Base-by-base conservation (phyloP, 2,797 vertebrate species). In the Enteromius paludinosus region DNA sequence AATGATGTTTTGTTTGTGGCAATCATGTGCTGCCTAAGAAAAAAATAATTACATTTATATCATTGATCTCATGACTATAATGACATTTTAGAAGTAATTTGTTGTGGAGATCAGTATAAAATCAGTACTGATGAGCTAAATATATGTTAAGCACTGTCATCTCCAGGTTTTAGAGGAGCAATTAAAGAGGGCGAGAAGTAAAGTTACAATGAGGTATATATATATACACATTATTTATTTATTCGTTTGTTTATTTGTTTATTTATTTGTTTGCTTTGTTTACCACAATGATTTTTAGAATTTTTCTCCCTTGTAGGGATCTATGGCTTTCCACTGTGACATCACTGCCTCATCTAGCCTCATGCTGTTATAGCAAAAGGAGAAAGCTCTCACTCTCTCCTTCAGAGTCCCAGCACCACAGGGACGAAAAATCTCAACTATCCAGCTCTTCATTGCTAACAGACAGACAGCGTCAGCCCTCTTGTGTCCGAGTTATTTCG, bases 271-370 rank as follows among this genome's bases (percentile, higher is more conserved):
- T n/a, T n/a, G 6, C n/a, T 43, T 62, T 49, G 41, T 86, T 84
- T 71, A n/a, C 77, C 28, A 25, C 33, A 18, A 18, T 10, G 12
- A 25, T 33, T 18, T 49, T 43, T 17, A 11, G 17, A 70, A 70
- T 79, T 38, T 35, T 62, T 85, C 71, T 77, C 28, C 80, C 77
- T 77, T 81, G 65, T 87, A 85, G 61, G 83, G 83, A 35, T 80
- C 28, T 69, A 64, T 59, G 23, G 52, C 81, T 83, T 62, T 78
- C 20, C 43, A 43, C 77, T 17, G 66, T 83, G 80, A 73, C 38
- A 28, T 81, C 85, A 84, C 18, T 43, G 30, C 41, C 41, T 25
- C 52, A 38, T 69, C 69, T 23, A 73, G 68, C 49, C 59, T 15
- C 17, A 79, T 17, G 25, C n/a, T 41, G 64, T 28, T 66, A 30